A percentile compares a stretch with the other conserved stretches of the same genome.
These are phyloP conservation scores for Amblyraja radiata DNA, from an alignment of 2,797 vertebrate species.

Conservation along the genomic window DNA sequence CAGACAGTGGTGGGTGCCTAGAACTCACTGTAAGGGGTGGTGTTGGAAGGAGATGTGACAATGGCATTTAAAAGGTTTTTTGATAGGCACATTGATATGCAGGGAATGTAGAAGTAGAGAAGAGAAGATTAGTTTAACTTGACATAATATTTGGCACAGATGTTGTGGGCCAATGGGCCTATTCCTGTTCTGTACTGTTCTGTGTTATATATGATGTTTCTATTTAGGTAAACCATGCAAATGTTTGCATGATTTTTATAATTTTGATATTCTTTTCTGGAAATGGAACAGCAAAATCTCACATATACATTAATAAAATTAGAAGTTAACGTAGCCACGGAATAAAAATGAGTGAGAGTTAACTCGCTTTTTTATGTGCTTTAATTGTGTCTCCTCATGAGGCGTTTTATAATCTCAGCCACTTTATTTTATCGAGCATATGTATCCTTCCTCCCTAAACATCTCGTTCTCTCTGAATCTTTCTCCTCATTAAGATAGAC, in stretches of 20 bases:
- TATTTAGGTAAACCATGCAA: background rate
- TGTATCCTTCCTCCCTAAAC: background rate
- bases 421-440: background rate
- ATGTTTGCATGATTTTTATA: background rate
- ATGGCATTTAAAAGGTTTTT: too few species aligned
- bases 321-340: background rate
- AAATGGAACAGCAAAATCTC: background rate
- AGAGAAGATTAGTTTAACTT: too few species aligned
- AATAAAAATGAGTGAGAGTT: slow-evolving; percentile 8
- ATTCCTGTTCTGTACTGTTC: background rate
- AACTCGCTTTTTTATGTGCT: background rate
- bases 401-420: background rate
- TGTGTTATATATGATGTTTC: background rate
- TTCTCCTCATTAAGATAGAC: background rate
- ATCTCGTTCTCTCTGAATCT: background rate
- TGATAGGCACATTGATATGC: too few species aligned
- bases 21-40: too few species aligned
- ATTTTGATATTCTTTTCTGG: background rate
- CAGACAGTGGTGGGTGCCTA: too few species aligned
- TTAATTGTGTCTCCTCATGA: background rate
- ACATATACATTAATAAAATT: background rate
- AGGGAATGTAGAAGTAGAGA: too few species aligned
- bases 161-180: too few species aligned
- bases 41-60: too few species aligned
- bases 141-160: too few species aligned